Evolutionary conservation across 2,888 invertebrate genomes (phyloP).

Genomic region (Dasysyrphus albostriatus): DNA sequence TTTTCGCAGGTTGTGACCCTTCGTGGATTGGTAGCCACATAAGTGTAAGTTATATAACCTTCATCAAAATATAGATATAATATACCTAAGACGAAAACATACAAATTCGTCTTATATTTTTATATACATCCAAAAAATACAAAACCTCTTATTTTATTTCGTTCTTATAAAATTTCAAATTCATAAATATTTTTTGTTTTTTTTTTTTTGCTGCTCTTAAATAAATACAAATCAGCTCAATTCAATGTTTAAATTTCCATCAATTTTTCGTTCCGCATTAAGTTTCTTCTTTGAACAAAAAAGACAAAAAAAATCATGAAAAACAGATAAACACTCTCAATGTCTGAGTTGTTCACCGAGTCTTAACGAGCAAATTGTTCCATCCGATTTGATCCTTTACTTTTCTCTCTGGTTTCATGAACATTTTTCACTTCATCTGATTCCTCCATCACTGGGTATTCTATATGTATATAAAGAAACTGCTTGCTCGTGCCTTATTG

Average conservation of each 20-base stretch:
- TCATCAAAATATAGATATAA: too few relatives aligned
- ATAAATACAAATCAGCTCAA: background rate
- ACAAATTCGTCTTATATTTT: too few relatives aligned
- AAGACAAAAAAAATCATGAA: background rate
- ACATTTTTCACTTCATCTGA: constrained; percentile 52
- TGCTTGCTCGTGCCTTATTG: constrained; percentile 30
- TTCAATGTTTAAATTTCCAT: constrained; percentile 8
- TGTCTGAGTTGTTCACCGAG: constrained; percentile 48
- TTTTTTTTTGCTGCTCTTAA: background rate
- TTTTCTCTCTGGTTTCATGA: constrained; percentile 23
- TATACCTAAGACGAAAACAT: too few relatives aligned
- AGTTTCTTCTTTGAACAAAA: background rate
- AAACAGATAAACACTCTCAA: constrained; percentile 43
- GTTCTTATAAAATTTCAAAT: background rate
- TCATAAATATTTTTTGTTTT: background rate
- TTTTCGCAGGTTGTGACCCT: too few relatives aligned
- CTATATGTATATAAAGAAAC: background rate
- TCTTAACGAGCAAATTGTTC: constrained; percentile 58
- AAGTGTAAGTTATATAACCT: too few relatives aligned
- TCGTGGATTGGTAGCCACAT: too few relatives aligned
- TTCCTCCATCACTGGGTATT: constrained; percentile 14
- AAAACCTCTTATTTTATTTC: too few relatives aligned
- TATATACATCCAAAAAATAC: too few relatives aligned
- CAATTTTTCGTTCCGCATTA: too few relatives aligned
- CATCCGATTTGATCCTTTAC: constrained; percentile 54